A percentile compares a stretch with the other conserved stretches of the same genome.
phyloP scores from a whole-genome alignment of 92 coral and sea anemone genomes.

The Phenganax marumi region DNA sequence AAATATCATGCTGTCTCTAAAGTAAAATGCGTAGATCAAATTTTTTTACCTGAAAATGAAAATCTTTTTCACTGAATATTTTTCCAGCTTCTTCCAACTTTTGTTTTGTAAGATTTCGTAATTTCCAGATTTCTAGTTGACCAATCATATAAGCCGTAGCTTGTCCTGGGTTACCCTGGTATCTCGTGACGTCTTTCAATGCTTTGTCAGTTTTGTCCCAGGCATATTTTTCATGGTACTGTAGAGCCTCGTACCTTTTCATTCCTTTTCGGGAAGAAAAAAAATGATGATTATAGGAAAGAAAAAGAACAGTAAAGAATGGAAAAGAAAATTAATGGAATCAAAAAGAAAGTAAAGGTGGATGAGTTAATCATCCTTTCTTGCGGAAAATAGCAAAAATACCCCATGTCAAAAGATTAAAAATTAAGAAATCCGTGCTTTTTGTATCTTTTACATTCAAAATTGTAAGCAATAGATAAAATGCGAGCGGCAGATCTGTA shows the following conservation, averaged over 20 bases:
- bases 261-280: slow-evolving; percentile 58
- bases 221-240: slow-evolving; percentile 73
- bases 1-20: background rate
- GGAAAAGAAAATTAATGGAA: too few relatives aligned
- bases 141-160: slow-evolving; percentile 99
- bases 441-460: too few relatives aligned
- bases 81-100: slow-evolving; percentile 56
- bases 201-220: slow-evolving; percentile 99
- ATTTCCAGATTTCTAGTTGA: slow-evolving; percentile 79
- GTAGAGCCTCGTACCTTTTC: slow-evolving; percentile 77
- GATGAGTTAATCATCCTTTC: background rate
- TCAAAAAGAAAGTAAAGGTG: background rate
- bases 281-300: background rate
- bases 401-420: too few relatives aligned
- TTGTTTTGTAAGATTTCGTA: slow-evolving; percentile 74
- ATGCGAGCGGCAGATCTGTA: too few relatives aligned
- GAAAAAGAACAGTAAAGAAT: background rate
- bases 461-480: too few relatives aligned
- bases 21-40: background rate
- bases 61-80: slow-evolving; percentile 74
- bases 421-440: too few relatives aligned
- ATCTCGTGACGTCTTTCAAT: slow-evolving; percentile 90
- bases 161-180: slow-evolving; percentile 91
- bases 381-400: background rate
- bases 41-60: slow-evolving; percentile 75